Evolutionary conservation across 1,140 invertebrate species (phyloP).

Genomic region (Trichonephila clavipes): DNA sequence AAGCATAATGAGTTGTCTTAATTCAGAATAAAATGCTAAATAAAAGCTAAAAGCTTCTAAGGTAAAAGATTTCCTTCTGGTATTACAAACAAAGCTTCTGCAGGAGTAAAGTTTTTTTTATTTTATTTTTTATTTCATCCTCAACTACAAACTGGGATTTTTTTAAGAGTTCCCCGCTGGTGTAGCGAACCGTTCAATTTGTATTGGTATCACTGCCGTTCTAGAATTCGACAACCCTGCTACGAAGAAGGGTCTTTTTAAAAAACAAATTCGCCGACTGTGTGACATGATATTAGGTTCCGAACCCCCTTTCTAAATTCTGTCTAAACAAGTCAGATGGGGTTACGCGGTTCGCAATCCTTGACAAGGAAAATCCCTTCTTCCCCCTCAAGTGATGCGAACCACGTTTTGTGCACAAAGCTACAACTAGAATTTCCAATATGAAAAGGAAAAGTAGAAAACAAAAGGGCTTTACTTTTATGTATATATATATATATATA

Average conservation of each 20-base stretch:
- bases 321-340: background rate
- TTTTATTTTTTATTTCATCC: background rate
- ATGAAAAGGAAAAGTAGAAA: background rate
- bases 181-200: background rate
- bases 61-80: too few relatives aligned
- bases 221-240: background rate
- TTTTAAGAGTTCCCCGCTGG: background rate
- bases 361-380: conserved; percentile 6
- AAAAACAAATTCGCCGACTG: conserved; percentile 14
- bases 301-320: background rate
- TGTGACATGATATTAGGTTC: background rate
- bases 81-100: too few relatives aligned
- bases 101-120: too few relatives aligned
- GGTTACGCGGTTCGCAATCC: background rate
- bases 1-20: too few relatives aligned
- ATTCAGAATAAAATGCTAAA: too few relatives aligned
- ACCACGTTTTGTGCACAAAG: background rate
- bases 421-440: background rate
- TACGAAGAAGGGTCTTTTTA: background rate
- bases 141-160: background rate
- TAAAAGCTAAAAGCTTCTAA: too few relatives aligned
- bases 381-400: background rate
- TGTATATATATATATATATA: too few relatives aligned
- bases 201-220: background rate
- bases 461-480: background rate